Conservation (phyloP, 2,113 vertebrate genomes). For the Fulmarus glacialis region DNA sequence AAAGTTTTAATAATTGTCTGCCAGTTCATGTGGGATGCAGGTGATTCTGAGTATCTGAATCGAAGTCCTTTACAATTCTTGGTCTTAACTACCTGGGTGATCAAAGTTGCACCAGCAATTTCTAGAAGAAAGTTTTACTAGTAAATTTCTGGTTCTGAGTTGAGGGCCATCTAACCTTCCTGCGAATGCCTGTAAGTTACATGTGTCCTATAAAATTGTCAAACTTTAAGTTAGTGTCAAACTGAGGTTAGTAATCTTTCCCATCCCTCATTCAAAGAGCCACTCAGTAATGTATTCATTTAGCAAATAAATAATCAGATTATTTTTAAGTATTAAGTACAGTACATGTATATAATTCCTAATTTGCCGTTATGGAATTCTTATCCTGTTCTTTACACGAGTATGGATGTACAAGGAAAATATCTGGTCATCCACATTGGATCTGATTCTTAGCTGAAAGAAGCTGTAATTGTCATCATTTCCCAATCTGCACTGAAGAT, state of each 20-base stretch:
- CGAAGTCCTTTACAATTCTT: neutral
- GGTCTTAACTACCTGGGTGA: neutral
- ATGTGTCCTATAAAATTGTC: neutral
- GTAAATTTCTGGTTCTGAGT: neutral
- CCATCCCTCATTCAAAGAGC: neutral
- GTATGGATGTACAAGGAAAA: neutral
- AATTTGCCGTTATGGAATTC: neutral
- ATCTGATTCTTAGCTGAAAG: neutral
- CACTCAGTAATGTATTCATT: neutral
- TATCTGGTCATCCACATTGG: neutral
- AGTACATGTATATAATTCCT: neutral
- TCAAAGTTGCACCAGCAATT: neutral
- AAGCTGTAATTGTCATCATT: neutral
- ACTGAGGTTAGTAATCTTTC: neutral
- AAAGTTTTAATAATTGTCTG: neutral
- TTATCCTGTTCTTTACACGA: neutral
- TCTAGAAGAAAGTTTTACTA: neutral
- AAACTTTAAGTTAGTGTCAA: neutral
- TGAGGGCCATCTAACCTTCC: neutral
- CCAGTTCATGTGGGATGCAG: fast-evolving
- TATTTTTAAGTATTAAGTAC: neutral
- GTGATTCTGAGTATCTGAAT: neutral
- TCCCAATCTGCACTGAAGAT: neutral
- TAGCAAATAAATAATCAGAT: neutral
- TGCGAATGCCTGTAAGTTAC: neutral